A percentile compares a stretch with the other conserved stretches of the same genome.
These are phyloP conservation scores for Lepisosteus oculatus DNA, from an alignment of 2,113 vertebrate species.

Conservation along the genomic window DNA sequence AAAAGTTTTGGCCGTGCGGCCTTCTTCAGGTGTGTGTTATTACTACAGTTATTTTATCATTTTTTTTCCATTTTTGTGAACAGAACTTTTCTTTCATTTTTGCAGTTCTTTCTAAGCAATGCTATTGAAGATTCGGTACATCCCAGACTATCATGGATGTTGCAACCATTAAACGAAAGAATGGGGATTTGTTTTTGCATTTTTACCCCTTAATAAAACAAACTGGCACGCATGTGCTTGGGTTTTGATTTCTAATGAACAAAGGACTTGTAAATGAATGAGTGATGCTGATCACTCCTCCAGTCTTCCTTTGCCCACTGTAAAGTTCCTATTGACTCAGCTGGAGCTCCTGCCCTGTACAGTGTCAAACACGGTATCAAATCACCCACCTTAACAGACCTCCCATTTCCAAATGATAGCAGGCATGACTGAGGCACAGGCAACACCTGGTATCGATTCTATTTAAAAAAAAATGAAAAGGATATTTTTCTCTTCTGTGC, in stretches of 20 bases:
- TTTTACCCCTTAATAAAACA: no score
- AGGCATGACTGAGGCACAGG: constrained; percentile 47
- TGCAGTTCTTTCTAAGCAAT: no score
- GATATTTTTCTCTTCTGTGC: constrained; percentile 10
- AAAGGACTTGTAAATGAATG: constrained; percentile 26
- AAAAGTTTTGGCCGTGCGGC: no score
- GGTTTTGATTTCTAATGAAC: constrained; percentile 20
- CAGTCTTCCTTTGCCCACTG: constrained; percentile 2
- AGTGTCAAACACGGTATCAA: constrained; percentile 47
- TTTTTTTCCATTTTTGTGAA: no score
- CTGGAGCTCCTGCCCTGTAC: constrained; percentile 44
- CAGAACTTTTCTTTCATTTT: no score
- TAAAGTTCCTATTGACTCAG: constrained; percentile 58
- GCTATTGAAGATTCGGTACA: not conserved
- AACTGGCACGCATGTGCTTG: no score
- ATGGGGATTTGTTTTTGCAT: no score
- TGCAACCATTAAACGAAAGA: no score
- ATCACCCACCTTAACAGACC: constrained; percentile 51
- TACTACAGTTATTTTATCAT: no score
- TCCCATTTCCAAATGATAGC: constrained; percentile 29
- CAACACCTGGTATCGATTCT: constrained; percentile 57
- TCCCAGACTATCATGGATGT: not conserved
- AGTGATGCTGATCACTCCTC: constrained; percentile 15
- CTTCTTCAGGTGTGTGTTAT: no score
- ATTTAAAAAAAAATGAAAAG: constrained; percentile 37